Evolutionary conservation across 2,797 vertebrate genomes (phyloP), one percentile per base, ranked within the genome.

Genomic region (Xenentodon cancila): DNA sequence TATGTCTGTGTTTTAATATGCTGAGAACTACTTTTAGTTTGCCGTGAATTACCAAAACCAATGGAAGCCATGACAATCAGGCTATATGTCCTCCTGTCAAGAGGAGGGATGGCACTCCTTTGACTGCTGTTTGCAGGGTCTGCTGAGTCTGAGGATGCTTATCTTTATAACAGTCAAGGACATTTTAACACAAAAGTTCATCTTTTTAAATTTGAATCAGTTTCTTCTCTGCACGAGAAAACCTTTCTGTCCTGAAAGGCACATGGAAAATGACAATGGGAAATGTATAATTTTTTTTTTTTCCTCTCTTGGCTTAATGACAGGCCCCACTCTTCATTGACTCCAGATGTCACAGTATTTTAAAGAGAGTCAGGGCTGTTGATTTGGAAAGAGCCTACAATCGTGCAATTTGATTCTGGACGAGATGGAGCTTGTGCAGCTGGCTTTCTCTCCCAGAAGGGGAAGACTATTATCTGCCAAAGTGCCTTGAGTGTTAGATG

Each of bases 1-100:
- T 77, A 90, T 88, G 82, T 84, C 83, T 75, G 59, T 64, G 53
- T 75, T 90, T 89, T 90, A 89, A 89, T 89, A 84, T 86, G 85
- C 80, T 27, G 66, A 74, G 73, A 64, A 69, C 76, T 80, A 59
- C 70, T 80, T 84, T 70, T 55, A 73, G 65, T 81, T 82, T 60
- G 47, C 40, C 67, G 71, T 80, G 66, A 84, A 84, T 75, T 65
- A 70, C 72, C 62, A 66, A 81, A 84, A 68, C 81, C 75, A 84
- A 67, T 51, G 77, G 84, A 85, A 88, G 84, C 62, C 49, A 3
- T 83, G 86, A 78, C 82, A 78, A 73, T 76, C 62, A n/a, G 50
- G 54, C 77, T 65, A 70, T 73, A 76, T 59, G 66, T 71, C 64
- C 66, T 77, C 75, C 69, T 73, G 66, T 78, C 52, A 75, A 79